Conservation (phyloP, 2,797 vertebrate genomes). For the Perodicticus potto region DNA sequence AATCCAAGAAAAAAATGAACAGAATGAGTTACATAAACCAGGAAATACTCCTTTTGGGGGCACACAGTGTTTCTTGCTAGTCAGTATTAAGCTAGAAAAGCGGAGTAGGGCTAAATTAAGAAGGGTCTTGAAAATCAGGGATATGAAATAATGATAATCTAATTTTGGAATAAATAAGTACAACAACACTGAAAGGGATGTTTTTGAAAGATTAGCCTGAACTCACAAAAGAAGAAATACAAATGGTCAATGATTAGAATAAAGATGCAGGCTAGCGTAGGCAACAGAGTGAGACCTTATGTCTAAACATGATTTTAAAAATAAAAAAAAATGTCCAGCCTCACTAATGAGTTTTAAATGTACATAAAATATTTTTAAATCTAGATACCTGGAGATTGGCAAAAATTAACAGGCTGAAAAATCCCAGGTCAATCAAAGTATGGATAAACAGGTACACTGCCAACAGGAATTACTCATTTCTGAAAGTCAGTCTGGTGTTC, state of each 20-base stretch:
- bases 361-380: neutral
- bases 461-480: neutral
- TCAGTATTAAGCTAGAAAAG: slow-evolving; percentile 53
- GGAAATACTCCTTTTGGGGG: neutral
- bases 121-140: slow-evolving; percentile 5
- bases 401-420: slow-evolving; percentile 50
- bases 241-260: slow-evolving; percentile 44
- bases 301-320: neutral
- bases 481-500: neutral
- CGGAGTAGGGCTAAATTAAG: slow-evolving; percentile 11
- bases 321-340: neutral
- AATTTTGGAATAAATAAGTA: slow-evolving; percentile 27
- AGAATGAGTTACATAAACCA: neutral
- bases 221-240: slow-evolving; percentile 38
- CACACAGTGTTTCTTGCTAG: neutral
- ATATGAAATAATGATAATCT: slow-evolving; percentile 7
- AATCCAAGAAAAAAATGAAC: neutral
- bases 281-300: neutral
- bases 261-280: neutral
- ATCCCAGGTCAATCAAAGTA: neutral
- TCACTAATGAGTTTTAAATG: slow-evolving; percentile 49
- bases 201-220: slow-evolving; percentile 11
- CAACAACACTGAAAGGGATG: slow-evolving; percentile 32
- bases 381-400: neutral
- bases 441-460: neutral